A percentile compares a stretch with the other conserved stretches of the same genome.
Conservation (phyloP, 1,140 invertebrate genomes). For the Drosophila ercepeae region DNA sequence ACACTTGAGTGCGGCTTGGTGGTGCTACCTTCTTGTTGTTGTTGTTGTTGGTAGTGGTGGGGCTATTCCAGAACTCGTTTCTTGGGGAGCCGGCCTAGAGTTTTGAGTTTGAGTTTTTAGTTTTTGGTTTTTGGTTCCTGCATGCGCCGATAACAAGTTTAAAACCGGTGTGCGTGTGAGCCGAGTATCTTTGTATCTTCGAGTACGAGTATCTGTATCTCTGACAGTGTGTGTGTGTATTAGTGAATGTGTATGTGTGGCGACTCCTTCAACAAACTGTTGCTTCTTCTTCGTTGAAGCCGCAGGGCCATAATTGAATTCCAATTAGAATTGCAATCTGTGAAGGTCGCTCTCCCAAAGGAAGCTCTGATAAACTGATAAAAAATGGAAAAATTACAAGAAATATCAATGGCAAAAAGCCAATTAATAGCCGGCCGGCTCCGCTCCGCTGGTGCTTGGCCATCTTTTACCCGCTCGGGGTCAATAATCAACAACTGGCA, state of each 20-base stretch:
- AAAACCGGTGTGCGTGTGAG: conserved; percentile 69
- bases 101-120: conserved; percentile 25
- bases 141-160: conserved; percentile 79
- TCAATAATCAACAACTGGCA: conserved; percentile 12
- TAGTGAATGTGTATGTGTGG: conserved; percentile 30
- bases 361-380: neutral
- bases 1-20: conserved; percentile 55
- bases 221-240: conserved; percentile 5
- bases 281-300: conserved; percentile 55
- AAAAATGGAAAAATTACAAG: neutral
- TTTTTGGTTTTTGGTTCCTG: conserved; percentile 65
- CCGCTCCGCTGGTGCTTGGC: conserved; percentile 4
- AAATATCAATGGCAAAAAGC: conserved; percentile 1
- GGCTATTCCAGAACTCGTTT: conserved; percentile 71
- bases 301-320: conserved; percentile 55
- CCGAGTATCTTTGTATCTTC: conserved; percentile 43
- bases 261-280: conserved; percentile 75
- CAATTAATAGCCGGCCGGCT: conserved; percentile 65
- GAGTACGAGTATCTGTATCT: conserved; percentile 1
- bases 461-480: conserved; percentile 15
- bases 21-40: conserved; percentile 16
- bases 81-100: conserved; percentile 52
- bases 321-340: conserved; percentile 64
- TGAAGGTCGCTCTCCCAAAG: conserved; percentile 47
- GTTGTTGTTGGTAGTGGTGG: conserved; percentile 24